These are phyloP conservation scores for Geodia barretti DNA, from an alignment of 37 sponge, comb jelly and placozoan genomes.

Conservation along the genomic window DNA sequence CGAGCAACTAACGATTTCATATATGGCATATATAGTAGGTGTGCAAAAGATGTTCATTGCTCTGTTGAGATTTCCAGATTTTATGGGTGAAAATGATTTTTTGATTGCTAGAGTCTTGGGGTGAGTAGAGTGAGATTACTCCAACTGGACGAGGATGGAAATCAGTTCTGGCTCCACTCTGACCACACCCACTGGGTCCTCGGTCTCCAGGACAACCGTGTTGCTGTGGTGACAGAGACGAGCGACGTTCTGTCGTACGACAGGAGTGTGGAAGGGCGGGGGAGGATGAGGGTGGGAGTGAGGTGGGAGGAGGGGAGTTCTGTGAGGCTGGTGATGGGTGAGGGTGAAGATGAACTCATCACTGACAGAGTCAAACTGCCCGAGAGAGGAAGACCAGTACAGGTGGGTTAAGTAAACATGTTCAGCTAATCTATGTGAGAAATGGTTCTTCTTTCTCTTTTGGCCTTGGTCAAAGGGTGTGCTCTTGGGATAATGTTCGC, in stretches of 20 bases:
- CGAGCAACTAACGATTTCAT: too few relatives aligned
- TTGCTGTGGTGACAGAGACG: constrained; percentile 2
- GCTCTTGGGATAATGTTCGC: too few relatives aligned
- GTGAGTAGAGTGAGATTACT: neutral
- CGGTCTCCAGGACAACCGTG: neutral
- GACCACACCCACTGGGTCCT: constrained; percentile 30
- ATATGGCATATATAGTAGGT: too few relatives aligned
- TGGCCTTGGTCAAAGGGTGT: too few relatives aligned
- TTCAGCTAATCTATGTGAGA: too few relatives aligned
- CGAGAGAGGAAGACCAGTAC: constrained; percentile 16
- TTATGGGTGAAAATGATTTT: too few relatives aligned
- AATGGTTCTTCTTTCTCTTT: too few relatives aligned
- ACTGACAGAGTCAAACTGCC: neutral
- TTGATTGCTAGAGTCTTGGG: neutral
- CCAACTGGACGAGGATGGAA: neutral
- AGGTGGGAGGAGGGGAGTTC: neutral
- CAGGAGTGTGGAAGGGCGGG: neutral
- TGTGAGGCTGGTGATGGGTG: constrained; percentile 12
- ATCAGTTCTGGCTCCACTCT: neutral
- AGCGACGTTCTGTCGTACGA: neutral
- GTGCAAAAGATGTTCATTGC: too few relatives aligned
- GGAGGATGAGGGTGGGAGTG: neutral
- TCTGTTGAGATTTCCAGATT: too few relatives aligned
- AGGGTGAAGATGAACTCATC: neutral
- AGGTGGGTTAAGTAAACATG: too few relatives aligned